Evolutionary conservation across 2,797 vertebrate species (phyloP), one percentile per base, ranked within the genome.

Genomic region (Smutsia temminckii): DNA sequence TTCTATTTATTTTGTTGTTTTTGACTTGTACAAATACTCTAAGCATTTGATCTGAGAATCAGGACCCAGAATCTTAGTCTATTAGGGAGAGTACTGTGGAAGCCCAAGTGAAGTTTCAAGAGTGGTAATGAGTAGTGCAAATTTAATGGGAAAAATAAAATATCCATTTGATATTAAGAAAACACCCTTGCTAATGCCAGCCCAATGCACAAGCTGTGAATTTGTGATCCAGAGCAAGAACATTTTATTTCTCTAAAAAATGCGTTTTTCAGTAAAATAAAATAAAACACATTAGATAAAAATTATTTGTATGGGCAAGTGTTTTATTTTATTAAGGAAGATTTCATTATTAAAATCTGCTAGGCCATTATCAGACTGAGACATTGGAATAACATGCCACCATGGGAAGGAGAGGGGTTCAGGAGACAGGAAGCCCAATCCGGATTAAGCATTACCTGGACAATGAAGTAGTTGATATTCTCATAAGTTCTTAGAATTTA

Each of bases 401-500:
- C 21, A 7, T 27, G 7, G 3, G 8, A 8, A 9, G 4, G 10
- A 37, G 27, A 46, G 42, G 8, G 29, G 3, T 6, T 20, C 4
- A 53, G 14, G 20, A 4, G 4, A 8, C 9, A 59, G 16, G 55
- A 32, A 91, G 40, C 17, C 29, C 69, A 16, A 2, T 27, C 53
- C 9, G n/a, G 10, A 0, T 7, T 37, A 37, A 66, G 17, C n/a
- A 75, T 21, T 72, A 42, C 25, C 46, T 75, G 29, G 29, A 29
- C 51, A 69, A n/a, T 29, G 81, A 27, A 74, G 69, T 92, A 9
- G 5, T 4, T 92, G 18, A 13, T 8, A 37, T 77, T 92, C 57
- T 93, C 17, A 53, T 0, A 66, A 25, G 5, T 89, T 93, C 23
- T 83, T 85, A 86, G 40, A 89, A 66, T 89, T 93, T 83, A 57